phyloP scores from a whole-genome alignment of 2,113 vertebrate species.

The Taxidea taxus region DNA sequence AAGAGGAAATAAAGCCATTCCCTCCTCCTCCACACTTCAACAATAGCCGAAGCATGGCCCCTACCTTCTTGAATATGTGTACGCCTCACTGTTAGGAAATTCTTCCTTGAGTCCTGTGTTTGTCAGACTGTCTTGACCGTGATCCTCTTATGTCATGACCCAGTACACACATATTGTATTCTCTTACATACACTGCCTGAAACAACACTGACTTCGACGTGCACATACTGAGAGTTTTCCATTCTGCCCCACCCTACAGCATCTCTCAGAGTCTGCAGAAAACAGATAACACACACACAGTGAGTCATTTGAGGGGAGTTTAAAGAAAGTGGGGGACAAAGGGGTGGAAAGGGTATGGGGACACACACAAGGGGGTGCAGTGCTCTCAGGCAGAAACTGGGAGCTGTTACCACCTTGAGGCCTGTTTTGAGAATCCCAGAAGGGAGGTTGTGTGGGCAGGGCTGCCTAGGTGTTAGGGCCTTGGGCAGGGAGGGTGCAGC shows the following conservation, averaged over 20 bases:
- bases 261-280: background rate
- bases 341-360: background rate
- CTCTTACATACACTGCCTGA: background rate
- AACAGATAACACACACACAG: too few species aligned
- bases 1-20: background rate
- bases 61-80: background rate
- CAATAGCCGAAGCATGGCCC: accelerated
- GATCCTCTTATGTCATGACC: background rate
- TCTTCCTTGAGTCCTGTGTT: background rate
- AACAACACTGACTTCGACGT: background rate
- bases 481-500: background rate
- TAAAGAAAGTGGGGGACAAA: background rate
- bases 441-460: too few species aligned
- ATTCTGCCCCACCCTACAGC: background rate
- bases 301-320: background rate
- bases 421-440: too few species aligned
- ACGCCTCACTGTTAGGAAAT: background rate
- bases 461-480: background rate
- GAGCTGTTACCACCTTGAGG: background rate
- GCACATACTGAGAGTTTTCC: background rate
- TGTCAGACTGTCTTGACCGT: background rate
- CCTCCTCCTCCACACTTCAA: background rate
- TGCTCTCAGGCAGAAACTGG: background rate
- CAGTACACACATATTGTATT: accelerated
- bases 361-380: too few species aligned